Evolutionary conservation across 2,888 invertebrate species (phyloP), one percentile per base, ranked within the genome.

Genomic region (Trichogramma evanescens): DNA sequence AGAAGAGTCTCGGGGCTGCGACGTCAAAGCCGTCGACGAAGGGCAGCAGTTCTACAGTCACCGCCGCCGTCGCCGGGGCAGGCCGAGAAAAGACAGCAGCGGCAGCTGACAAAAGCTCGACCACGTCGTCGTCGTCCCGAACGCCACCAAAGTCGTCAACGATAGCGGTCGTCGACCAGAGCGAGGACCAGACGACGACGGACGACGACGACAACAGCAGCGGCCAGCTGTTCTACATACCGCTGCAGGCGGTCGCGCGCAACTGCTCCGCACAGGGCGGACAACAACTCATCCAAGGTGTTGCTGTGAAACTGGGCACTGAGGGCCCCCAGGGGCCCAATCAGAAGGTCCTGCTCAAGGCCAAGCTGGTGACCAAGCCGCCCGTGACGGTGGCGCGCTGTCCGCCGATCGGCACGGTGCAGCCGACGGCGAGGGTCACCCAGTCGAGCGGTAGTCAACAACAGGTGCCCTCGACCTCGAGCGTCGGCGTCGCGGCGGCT

Each of bases 191-290:
- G 3, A 80, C 79, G 2, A 80, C 81, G 63, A 80, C 80, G 7
- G 79, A 82, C n/a, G 80, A 80, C 4, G 83, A 83, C 0, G 82
- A 82, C 66, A 79, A 80, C 1, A 82, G 82, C 63, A 80, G 80
- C 7, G 83, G 83, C 1, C 84, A 84, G 58, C 76, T 86, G 13
- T 86, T 86, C 71, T 86, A 86, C 65, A 86, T 86, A 72, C 86
- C 86, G 0, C 70, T 86, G 4, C 84, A 84, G 66, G 77, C 78
- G 8, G 75, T 77, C 0, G 77, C 76, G 59, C 80, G 82, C 7
- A 76, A 79, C 52, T 75, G 74, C 0, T 73, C 77, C 4, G 71
- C 71, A 10, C 75, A 74, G 61, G 76, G 76, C 4, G 76, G 76
- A 4, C 77, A 78, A 48, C 81, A 80, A 64, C 64, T 83, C 10